Base-by-base conservation (phyloP, 2,113 vertebrate genomes). In the Mus spicilegus region DNA sequence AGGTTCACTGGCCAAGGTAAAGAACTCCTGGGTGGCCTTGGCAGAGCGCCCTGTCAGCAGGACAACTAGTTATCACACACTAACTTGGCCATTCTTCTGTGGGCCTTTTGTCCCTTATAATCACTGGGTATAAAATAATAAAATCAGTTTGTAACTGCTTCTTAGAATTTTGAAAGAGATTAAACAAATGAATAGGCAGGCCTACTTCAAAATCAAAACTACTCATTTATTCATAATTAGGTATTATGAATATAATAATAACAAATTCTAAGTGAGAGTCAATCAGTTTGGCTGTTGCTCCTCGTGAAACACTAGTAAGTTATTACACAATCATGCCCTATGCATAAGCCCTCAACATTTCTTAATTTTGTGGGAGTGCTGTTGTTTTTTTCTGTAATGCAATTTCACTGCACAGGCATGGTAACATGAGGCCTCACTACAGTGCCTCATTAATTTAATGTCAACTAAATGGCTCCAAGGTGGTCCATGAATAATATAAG, bases 91-190 rank as follows among this genome's bases (percentile, higher is more conserved):
- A 61, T 4, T 72, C 49, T 30, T 58, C 49, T 95, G 63, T 39
- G 4, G 65, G 67, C 33, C 77, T 28, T 61, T 80, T 11, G 69
- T 58, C 54, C n/a, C 39, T 89, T 86, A 91, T 3, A 33, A 12
- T 90, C 56, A 87, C 14, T 93, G 49, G 61, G 67, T 63, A 58
- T 89, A 70, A 69, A 89, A n/a, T 33, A 75, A 75, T 30, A 95
- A 81, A 89, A 78, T 80, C 51, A 96, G 13, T 81, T 36, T 93
- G 49, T n/a, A 93, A 90, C 54, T n/a, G 92, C 63, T 46, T 89
- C 24, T 85, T 86, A 89, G 58, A 28, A 58, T 81, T 96, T 49
- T 84, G 7, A 56, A 20, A 89, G 26, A 93, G 72, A 92, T 63
- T 90, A 78, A 87, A 61, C 51, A 42, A 39, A 69, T 39, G n/a